Evolutionary conservation across 2,113 vertebrate species (phyloP).

Genomic region (Clarias macrocephalus): DNA sequence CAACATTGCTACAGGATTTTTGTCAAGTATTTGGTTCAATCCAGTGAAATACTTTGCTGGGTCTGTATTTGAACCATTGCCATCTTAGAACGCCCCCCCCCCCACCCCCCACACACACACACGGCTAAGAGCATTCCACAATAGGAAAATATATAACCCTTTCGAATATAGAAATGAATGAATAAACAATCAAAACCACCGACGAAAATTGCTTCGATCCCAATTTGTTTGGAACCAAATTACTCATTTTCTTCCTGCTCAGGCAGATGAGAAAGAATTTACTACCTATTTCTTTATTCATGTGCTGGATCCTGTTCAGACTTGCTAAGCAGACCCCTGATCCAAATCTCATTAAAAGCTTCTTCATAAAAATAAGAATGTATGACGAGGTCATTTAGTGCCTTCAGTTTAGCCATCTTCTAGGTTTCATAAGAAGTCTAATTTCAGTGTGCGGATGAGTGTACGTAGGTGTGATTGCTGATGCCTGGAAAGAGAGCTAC

Average conservation of each 20-base stretch:
- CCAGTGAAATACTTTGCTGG: background rate
- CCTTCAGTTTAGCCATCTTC: background rate
- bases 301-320: background rate
- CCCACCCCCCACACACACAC: too few species aligned
- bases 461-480: background rate
- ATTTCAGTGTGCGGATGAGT: background rate
- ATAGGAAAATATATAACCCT: background rate
- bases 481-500: background rate
- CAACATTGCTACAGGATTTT: background rate
- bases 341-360: constrained; percentile 14
- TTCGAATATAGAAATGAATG: background rate
- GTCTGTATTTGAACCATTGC: background rate
- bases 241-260: background rate
- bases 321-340: background rate
- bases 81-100: too few species aligned
- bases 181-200: background rate
- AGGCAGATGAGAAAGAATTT: background rate
- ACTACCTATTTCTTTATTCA: background rate
- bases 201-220: background rate
- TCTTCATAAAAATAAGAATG: background rate
- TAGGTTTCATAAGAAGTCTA: background rate
- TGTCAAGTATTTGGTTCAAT: background rate
- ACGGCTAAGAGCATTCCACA: background rate
- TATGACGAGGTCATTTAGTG: constrained; percentile 2
- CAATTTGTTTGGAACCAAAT: background rate